These are phyloP conservation scores for Disparrhopalites patrizii DNA, from an alignment of 2,888 invertebrate genomes.

Conservation along the genomic window DNA sequence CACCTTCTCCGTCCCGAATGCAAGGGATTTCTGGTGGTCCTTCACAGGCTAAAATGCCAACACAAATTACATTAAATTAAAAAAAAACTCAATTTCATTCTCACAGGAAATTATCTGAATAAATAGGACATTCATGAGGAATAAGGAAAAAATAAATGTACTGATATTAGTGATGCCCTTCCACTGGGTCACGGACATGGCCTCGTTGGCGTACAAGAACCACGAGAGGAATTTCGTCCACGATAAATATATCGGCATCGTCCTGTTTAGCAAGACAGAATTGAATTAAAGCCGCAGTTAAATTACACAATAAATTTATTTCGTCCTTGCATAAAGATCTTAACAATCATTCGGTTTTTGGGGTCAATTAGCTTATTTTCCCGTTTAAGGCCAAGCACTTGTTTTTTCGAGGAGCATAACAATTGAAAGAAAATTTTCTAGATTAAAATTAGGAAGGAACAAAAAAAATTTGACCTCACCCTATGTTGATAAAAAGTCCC, in stretches of 20 bases:
- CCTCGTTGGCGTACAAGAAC: constrained; percentile 90
- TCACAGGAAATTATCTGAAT: background rate
- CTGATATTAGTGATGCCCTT: constrained; percentile 67
- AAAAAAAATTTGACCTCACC: constrained; percentile 62
- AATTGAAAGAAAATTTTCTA: background rate
- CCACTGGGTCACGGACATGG: constrained; percentile 85
- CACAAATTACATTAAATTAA: background rate
- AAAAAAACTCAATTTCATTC: background rate
- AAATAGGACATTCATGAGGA: too few relatives aligned
- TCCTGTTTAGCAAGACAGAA: too few relatives aligned
- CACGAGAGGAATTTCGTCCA: constrained; percentile 89
- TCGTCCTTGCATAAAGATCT: too few relatives aligned
- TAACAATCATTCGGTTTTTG: too few relatives aligned
- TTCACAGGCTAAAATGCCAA: constrained; percentile 60
- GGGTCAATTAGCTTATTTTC: too few relatives aligned
- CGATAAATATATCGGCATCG: constrained; percentile 74
- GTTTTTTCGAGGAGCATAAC: background rate
- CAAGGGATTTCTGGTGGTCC: constrained; percentile 64
- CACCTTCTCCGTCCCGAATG: constrained; percentile 65
- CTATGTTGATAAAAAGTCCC: constrained; percentile 75
- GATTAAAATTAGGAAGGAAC: background rate
- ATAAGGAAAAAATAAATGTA: constrained; percentile 28
- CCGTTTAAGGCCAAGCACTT: background rate
- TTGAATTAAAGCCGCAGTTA: too few relatives aligned
- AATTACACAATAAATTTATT: too few relatives aligned